A percentile compares a stretch with the other conserved stretches of the same genome.
Evolutionary conservation across 2,888 invertebrate genomes (phyloP).

Genomic region (Hyposoter dolosus): DNA sequence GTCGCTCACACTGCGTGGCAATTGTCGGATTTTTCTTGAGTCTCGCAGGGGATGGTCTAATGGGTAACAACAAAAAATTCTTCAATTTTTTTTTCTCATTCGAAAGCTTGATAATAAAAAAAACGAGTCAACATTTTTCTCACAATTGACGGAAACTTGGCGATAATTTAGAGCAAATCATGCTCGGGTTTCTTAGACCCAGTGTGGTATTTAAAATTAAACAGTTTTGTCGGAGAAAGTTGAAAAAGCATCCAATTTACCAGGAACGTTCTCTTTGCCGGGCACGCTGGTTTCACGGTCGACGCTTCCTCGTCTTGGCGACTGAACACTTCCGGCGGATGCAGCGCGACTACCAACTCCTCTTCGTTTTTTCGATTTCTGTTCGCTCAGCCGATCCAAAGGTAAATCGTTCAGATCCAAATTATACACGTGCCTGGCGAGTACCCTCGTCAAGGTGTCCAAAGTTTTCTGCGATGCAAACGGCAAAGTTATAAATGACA

Average conservation of each 20-base stretch:
- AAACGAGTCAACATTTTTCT: not conserved
- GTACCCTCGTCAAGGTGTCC: conserved; percentile 97
- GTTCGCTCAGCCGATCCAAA: conserved; percentile 91
- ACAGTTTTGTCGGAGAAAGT: not conserved
- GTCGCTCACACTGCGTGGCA: conserved; percentile 84
- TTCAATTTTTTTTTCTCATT: too few relatives aligned
- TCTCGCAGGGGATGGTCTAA: conserved; percentile 82
- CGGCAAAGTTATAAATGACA: conserved; percentile 21
- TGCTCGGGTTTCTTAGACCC: not conserved
- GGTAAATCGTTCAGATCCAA: conserved; percentile 96
- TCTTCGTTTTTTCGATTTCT: conserved; percentile 90
- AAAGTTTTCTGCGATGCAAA: conserved; percentile 92
- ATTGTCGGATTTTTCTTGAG: conserved; percentile 79
- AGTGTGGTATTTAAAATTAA: not conserved
- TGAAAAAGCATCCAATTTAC: conserved; percentile 70
- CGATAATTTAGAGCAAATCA: not conserved
- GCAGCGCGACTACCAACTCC: conserved; percentile 83
- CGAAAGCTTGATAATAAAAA: not conserved
- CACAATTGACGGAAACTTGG: not conserved
- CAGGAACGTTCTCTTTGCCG: conserved; percentile 81
- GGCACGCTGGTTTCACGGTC: conserved; percentile 80
- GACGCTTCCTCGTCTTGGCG: conserved; percentile 80
- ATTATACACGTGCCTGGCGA: conserved; percentile 97
- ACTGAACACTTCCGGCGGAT: conserved; percentile 83
- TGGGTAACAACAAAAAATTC: not conserved